Evolutionary conservation across 2,113 vertebrate genomes (phyloP), one percentile per base, ranked within the genome.

Genomic region (Pomatorhinus ruficollis): DNA sequence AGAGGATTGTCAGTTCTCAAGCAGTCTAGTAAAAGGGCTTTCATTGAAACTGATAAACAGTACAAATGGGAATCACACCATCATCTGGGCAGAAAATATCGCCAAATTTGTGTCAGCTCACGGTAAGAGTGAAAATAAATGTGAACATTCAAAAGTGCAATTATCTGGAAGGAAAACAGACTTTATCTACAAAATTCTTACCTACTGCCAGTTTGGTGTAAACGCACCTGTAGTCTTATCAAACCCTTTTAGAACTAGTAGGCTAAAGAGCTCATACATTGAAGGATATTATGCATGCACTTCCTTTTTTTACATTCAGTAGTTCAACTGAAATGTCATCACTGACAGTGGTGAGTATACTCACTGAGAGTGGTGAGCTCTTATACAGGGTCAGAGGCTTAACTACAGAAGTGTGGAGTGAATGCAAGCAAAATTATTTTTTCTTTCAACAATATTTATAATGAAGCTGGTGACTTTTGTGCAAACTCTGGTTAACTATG

Each of bases 1-100:
- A 69, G 35, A 88, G 24, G 21, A 83, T 15, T 83, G 79, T 61
- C 75, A 85, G 45, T 27, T 76, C 42, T 37, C 71, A 59, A 65
- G 57, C 40, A 69, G 42, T 15, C 50, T 21, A 76, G 65, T 59
- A 49, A 84, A 89, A 56, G n/a, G 23, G 37, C 63, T 87, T 95
- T 87, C 39, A 76, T 87, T 68, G 68, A 87, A 64, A 65, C 44
- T 71, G 53, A 79, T 23, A 87, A 94, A 82, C 19, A 70, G 54
- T 18, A 53, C 25, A 65, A 52, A n/a, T 5, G 39, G 44, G 33
- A 89, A 93, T 91, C 65, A 82, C 61, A 49, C 22, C 35, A 57
- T 57, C 54, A 79, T 31, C 49, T 40, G n/a, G 9, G 22, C 27
- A 63, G 56, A 84, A 95, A 93, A 82, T 39, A 79, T 6, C 60